phyloP scores from a whole-genome alignment of 2,888 invertebrate species.

The Leptopterna dolabrata region DNA sequence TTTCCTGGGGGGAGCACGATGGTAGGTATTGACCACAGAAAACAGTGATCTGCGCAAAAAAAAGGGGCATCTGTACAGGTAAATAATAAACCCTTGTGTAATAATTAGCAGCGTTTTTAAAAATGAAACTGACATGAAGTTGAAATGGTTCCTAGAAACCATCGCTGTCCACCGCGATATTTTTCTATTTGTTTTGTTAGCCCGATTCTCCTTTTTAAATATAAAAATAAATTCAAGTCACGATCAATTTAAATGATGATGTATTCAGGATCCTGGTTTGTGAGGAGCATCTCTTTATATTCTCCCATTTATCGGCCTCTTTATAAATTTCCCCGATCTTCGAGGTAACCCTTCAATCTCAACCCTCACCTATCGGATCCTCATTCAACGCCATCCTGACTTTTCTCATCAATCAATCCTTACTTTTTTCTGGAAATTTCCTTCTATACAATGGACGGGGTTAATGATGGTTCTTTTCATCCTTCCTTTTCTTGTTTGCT shows the following conservation, averaged over 20 bases:
- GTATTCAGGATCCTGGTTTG: neutral
- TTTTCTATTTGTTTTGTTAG: no score
- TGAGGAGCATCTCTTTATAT: neutral
- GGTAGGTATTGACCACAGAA: no score
- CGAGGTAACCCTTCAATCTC: neutral
- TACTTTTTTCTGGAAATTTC: neutral
- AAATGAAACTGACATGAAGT: no score
- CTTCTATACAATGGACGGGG: neutral
- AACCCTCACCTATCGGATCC: neutral
- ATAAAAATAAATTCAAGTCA: no score
- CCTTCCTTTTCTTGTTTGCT: neutral
- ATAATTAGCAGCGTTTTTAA: no score
- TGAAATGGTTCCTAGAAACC: no score
- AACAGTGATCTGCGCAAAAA: no score
- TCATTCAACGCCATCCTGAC: neutral
- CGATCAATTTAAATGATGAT: neutral
- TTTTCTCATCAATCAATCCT: neutral
- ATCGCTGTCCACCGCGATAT: no score
- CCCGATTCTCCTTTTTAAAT: no score
- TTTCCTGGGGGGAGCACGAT: no score
- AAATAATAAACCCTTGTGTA: no score
- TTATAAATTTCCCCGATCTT: neutral
- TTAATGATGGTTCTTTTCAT: slow-evolving; percentile 7
- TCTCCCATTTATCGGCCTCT: neutral
- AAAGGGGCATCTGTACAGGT: no score